These are phyloP conservation scores for Acronicta psi DNA, from an alignment of 2,888 invertebrate genomes.

Conservation along the genomic window DNA sequence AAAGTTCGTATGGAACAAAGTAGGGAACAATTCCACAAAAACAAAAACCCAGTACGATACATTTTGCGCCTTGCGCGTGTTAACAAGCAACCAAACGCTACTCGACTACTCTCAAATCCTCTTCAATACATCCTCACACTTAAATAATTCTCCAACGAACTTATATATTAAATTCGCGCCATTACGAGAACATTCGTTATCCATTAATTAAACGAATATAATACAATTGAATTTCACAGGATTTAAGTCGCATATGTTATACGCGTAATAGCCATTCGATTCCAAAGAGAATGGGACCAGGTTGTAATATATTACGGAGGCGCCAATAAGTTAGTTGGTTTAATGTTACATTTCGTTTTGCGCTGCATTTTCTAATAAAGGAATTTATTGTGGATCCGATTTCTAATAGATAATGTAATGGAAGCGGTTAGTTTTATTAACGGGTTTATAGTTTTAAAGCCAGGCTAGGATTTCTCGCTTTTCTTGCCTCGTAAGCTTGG, in stretches of 20 bases:
- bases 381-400: conserved; percentile 48
- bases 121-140: conserved; percentile 2
- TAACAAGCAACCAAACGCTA: neutral
- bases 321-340: conserved; percentile 47
- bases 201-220: conserved; percentile 65
- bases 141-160: conserved; percentile 14
- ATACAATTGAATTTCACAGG: conserved; percentile 62
- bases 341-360: conserved; percentile 45
- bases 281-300: conserved; percentile 39
- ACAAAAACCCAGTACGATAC: too few relatives aligned
- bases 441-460: conserved; percentile 1
- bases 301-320: conserved; percentile 42
- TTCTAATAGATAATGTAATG: conserved; percentile 38
- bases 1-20: too few relatives aligned
- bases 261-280: conserved; percentile 54
- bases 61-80: neutral
- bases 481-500: too few relatives aligned
- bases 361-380: conserved; percentile 53
- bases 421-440: conserved; percentile 35
- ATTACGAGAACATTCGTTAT: conserved; percentile 49
- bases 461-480: too few relatives aligned
- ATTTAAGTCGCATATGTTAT: conserved; percentile 61
- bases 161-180: conserved; percentile 43
- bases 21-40: too few relatives aligned
- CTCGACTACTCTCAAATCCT: neutral